Conservation (phyloP, 2,888 invertebrate genomes). For the Ecdyonurus torrentis region DNA sequence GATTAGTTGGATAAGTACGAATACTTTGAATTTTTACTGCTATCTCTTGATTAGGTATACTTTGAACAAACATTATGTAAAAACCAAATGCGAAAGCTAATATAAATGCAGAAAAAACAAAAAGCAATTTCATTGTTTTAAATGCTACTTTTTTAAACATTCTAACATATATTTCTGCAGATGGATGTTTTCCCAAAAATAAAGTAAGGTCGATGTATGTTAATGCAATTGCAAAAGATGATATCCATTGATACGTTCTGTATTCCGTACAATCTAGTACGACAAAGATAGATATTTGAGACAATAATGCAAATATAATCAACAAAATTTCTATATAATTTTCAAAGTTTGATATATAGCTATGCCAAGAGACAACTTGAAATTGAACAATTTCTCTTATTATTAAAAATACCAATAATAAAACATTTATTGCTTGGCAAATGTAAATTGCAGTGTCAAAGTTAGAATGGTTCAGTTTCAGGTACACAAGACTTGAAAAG, state of each 20-base stretch:
- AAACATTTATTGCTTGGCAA: not conserved
- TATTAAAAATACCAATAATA: not conserved
- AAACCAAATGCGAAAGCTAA: not conserved
- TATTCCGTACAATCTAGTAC: not conserved
- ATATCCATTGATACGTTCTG: not conserved
- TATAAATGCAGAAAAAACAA: not conserved
- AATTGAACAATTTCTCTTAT: not conserved
- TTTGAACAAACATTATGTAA: not conserved
- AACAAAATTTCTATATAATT: not conserved
- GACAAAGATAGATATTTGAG: not conserved
- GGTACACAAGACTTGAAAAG: not conserved
- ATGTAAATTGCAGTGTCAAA: not conserved
- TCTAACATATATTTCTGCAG: not conserved
- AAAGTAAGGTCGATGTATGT: not conserved
- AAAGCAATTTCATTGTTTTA: not conserved
- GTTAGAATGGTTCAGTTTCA: no score
- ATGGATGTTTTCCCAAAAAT: not conserved
- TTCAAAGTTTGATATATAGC: not conserved
- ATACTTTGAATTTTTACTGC: no score
- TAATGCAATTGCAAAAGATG: not conserved
- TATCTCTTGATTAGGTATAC: no score
- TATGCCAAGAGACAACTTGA: not conserved
- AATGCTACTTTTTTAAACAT: not conserved
- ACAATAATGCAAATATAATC: not conserved
- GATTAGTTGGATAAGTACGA: no score